Base-by-base conservation (phyloP, 1,140 invertebrate genomes). In the Brachionus paranguensis region DNA sequence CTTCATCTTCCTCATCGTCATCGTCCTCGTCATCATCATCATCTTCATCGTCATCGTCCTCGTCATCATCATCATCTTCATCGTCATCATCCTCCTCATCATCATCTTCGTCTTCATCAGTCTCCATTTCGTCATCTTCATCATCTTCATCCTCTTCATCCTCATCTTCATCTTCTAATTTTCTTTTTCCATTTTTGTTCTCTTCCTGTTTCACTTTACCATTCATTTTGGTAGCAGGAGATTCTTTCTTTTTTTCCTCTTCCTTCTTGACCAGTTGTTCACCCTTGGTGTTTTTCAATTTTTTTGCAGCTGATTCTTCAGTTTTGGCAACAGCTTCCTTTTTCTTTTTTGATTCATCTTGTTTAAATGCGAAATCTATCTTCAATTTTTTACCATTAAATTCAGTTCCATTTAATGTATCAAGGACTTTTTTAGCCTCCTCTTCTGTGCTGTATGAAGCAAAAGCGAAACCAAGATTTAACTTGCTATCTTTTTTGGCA, bases 381-480 rank as follows among this genome's bases (percentile, higher is more conserved):
- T 64, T 68, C 37, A 81, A 24, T 47, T 37, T 81, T 29, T 55
- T 27, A 14, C 78, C 78, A 29, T 81, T 81, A 24, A 81, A 27
- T 37, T 81, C 78, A 17, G 55, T 81, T 27, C 78, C 78, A 68
- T 81, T 81, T 10, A 37, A 11, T 11, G 53, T 2, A 0, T 81
- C 43, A 14, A 81, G 10, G 20, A 14, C 78, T 64, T 81, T 81
- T 60, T 60, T 68, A 33, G 78, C 53, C 12, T 60, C 78, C 41
- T 81, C 37, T 45, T 81, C 27, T 27, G 8, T 81, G 1, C 11
- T 60, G n/a, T 43, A 81, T 37, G 10, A 17, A 14, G 27, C 78
- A 68, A 81, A 81, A 12, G 78, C 78, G 41, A 81, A 81, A 6
- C 78, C 78, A 53, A 64, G 55, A 47, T 81, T 81, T 12, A 64